A percentile compares a stretch with the other conserved stretches of the same genome.
These are phyloP conservation scores for Spermophilus dauricus DNA, from an alignment of 2,113 vertebrate species.

Conservation along the genomic window DNA sequence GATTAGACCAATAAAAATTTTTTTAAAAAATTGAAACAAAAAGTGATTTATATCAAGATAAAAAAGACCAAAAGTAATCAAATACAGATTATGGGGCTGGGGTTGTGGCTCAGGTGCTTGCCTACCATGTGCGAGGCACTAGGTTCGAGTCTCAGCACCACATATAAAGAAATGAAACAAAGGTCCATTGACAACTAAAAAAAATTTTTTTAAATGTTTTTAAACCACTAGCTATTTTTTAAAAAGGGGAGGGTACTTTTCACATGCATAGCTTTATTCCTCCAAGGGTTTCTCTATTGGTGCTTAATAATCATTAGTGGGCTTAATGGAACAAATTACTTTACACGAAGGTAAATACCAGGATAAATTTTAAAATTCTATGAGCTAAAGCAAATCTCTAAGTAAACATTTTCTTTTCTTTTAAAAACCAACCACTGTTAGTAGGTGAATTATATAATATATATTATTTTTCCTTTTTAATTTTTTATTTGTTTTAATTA, in stretches of 20 bases:
- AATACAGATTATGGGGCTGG: background rate
- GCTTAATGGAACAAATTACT: background rate
- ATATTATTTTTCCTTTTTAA: background rate
- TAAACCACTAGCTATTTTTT: too few relatives aligned
- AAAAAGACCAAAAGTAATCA: constrained; percentile 42
- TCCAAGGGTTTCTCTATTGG: background rate
- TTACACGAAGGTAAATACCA: background rate
- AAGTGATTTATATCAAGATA: constrained; percentile 31
- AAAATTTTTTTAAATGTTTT: too few relatives aligned
- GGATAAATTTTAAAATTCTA: constrained; percentile 33
- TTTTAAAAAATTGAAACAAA: too few relatives aligned
- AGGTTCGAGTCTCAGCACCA: too few relatives aligned
- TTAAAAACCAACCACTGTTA: background rate
- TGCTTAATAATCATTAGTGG: background rate
- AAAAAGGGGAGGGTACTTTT: background rate
- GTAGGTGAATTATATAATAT: background rate
- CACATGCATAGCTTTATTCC: too few relatives aligned
- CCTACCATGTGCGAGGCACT: too few relatives aligned
- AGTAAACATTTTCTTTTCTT: background rate
- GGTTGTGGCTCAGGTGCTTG: too few relatives aligned
- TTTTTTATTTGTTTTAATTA: too few relatives aligned
- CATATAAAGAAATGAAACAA: too few relatives aligned
- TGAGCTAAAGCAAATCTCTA: constrained; percentile 51
- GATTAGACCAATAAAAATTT: too few relatives aligned
- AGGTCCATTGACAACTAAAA: too few relatives aligned